phyloP scores from a whole-genome alignment of 2,797 vertebrate genomes.

The Ara ararauna region DNA sequence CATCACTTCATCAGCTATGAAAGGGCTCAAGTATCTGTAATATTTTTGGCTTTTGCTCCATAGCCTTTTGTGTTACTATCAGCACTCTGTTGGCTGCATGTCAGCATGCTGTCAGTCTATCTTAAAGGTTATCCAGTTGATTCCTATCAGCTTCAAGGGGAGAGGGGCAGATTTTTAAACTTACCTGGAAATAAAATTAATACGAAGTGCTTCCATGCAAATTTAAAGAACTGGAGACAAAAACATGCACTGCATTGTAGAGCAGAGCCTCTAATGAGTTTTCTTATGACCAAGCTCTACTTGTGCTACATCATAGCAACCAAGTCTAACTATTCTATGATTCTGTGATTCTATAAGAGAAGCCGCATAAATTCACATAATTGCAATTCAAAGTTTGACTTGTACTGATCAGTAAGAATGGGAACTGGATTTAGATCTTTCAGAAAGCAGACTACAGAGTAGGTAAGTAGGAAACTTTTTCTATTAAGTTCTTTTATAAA shows the following conservation, averaged over 20 bases:
- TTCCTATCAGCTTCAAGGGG: background rate
- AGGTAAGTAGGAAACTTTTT: background rate
- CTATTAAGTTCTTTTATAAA: background rate
- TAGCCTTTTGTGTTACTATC: background rate
- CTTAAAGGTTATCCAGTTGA: background rate
- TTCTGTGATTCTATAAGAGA: background rate
- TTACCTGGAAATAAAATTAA: background rate
- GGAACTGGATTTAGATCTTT: background rate
- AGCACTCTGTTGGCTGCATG: background rate
- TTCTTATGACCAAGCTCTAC: background rate
- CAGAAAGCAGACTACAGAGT: background rate
- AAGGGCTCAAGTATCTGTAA: background rate
- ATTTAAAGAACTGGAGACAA: background rate
- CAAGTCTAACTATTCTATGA: no score
- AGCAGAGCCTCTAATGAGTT: background rate
- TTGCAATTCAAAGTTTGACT: background rate
- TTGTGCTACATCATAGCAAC: background rate
- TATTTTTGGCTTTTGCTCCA: background rate
- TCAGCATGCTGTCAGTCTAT: fast-evolving
- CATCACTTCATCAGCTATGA: background rate
- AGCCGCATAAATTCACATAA: background rate
- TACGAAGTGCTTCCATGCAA: background rate
- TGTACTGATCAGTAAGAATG: background rate
- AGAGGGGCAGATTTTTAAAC: background rate
- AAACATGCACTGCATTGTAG: background rate